Conservation (phyloP, 2,888 invertebrate genomes). For the Mesodorylaimus sp. region DNA sequence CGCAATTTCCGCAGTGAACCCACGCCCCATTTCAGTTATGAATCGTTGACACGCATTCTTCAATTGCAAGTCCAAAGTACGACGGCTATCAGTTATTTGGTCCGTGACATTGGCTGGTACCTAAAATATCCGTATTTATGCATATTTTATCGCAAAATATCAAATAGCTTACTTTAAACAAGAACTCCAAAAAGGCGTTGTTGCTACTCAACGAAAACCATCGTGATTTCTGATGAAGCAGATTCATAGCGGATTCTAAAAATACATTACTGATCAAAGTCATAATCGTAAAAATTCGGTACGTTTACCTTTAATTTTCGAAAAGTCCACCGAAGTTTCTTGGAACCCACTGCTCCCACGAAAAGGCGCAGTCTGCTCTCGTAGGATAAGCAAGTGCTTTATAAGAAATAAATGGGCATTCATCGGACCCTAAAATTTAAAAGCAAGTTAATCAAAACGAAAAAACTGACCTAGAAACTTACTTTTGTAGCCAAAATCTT, state of each 20-base stretch:
- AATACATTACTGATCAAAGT: slow-evolving; percentile 2
- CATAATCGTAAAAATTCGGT: neutral
- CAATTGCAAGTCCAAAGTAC: slow-evolving; percentile 79
- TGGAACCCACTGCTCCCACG: slow-evolving; percentile 43
- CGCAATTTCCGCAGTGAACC: slow-evolving; percentile 54
- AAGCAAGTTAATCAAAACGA: slow-evolving; percentile 8
- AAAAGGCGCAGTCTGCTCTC: slow-evolving; percentile 95
- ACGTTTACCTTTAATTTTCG: slow-evolving; percentile 59
- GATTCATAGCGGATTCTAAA: slow-evolving; percentile 38
- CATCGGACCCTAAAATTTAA: slow-evolving; percentile 43
- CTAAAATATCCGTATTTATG: slow-evolving; percentile 43
- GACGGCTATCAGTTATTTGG: slow-evolving; percentile 74
- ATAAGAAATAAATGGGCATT: slow-evolving; percentile 93
- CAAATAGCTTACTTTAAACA: slow-evolving; percentile 37
- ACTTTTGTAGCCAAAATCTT: slow-evolving; percentile 56
- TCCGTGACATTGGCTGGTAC: slow-evolving; percentile 84
- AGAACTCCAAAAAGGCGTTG: slow-evolving; percentile 77
- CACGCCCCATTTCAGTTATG: slow-evolving; percentile 56
- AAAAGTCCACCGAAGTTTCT: slow-evolving; percentile 61
- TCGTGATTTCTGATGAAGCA: slow-evolving; percentile 51
- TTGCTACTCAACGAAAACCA: slow-evolving; percentile 70
- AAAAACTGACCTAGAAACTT: slow-evolving; percentile 13
- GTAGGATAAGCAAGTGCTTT: slow-evolving; percentile 80
- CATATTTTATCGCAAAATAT: no score
- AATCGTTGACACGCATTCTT: slow-evolving; percentile 73